Conservation (phyloP, 2,797 vertebrate species). For the Adelosebastes latens region DNA sequence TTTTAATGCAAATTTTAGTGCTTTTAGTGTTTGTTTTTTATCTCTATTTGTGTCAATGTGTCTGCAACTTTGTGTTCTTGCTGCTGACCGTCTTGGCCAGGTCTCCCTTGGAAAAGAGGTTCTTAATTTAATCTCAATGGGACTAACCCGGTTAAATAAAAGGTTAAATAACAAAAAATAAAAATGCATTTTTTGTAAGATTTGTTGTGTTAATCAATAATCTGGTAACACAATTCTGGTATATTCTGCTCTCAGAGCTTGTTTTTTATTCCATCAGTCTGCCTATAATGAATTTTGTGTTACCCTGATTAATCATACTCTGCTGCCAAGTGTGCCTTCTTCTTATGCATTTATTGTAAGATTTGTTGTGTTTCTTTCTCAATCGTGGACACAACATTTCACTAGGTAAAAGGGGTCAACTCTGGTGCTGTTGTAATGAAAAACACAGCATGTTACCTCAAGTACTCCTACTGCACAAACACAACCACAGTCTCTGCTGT, state of each 20-base stretch:
- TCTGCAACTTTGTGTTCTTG: too few species aligned
- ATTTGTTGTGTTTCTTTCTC: not conserved
- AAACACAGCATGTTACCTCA: slow-evolving; percentile 55
- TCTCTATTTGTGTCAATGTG: too few species aligned
- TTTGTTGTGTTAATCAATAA: not conserved
- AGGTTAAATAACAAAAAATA: too few species aligned
- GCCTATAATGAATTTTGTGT: not conserved
- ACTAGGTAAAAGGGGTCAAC: slow-evolving; percentile 25
- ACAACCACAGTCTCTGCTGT: slow-evolving; percentile 35
- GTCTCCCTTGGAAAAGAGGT: not conserved
- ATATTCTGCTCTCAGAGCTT: not conserved
- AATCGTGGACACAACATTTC: not conserved
- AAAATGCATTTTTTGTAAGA: not conserved
- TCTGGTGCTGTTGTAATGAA: slow-evolving; percentile 34
- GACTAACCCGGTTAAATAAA: too few species aligned
- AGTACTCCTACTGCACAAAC: slow-evolving; percentile 59
- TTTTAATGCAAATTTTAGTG: too few species aligned
- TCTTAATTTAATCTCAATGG: too few species aligned
- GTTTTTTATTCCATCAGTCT: not conserved
- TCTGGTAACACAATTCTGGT: not conserved
- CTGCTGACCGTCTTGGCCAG: too few species aligned
- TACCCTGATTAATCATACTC: not conserved
- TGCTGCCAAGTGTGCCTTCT: not conserved
- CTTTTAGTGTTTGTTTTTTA: too few species aligned
- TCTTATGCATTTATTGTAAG: not conserved